Conservation (phyloP, 2,888 invertebrate species). For the Leptogaster cylindrica region DNA sequence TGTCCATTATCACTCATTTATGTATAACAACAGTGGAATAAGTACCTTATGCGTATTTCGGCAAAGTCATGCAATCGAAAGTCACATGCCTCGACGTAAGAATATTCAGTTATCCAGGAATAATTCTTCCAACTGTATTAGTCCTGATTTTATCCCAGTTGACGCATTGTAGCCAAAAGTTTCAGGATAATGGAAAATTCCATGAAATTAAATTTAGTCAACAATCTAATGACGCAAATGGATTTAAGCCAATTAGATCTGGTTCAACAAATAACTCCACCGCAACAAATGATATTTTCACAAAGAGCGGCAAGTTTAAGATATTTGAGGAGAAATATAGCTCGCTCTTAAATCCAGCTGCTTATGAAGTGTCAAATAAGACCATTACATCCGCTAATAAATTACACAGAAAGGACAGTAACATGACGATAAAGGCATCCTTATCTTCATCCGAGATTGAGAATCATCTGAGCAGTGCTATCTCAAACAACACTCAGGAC, state of each 20-base stretch:
- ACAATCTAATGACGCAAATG: slow-evolving; percentile 49
- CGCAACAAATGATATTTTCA: slow-evolving; percentile 56
- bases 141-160: slow-evolving; percentile 2
- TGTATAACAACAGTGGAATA: too few relatives aligned
- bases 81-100: slow-evolving; percentile 14
- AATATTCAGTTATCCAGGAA: not conserved
- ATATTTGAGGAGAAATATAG: slow-evolving; percentile 56
- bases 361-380: not conserved
- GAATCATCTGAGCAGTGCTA: not conserved
- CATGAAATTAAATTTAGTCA: not conserved
- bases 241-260: slow-evolving; percentile 56
- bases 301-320: slow-evolving; percentile 56
- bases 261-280: slow-evolving; percentile 53
- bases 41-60: not conserved
- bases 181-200: not conserved
- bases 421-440: not conserved
- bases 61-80: slow-evolving; percentile 19
- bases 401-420: not conserved
- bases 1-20: too few relatives aligned
- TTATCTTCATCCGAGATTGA: not conserved
- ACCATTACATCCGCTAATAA: not conserved
- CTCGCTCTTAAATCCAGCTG: not conserved
- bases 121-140: not conserved
- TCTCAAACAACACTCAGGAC: not conserved
- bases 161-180: slow-evolving; percentile 10